Percentiles rank a stretch among this genome's conserved stretches.
Conservation (phyloP, 1,140 invertebrate species). For the Lepidurus apus region DNA sequence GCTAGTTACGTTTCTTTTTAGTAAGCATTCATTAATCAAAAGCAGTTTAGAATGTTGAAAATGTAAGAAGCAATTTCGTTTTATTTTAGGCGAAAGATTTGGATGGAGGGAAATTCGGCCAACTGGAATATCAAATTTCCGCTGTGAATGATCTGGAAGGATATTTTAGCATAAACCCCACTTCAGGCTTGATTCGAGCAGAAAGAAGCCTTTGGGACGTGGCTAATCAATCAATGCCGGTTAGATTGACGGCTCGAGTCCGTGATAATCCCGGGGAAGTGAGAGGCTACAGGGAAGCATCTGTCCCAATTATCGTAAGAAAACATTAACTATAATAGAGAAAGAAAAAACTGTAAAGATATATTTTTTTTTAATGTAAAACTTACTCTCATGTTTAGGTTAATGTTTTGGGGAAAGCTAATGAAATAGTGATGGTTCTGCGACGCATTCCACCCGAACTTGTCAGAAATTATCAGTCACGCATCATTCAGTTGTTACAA, state of each 20-base stretch:
- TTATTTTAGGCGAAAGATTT: conserved; percentile 63
- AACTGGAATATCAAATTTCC: conserved; percentile 63
- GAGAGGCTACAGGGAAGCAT: conserved; percentile 42
- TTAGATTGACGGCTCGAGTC: conserved; percentile 66
- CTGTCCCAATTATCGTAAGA: conserved; percentile 59
- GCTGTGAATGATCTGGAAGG: conserved; percentile 52
- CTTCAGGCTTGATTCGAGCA: conserved; percentile 52
- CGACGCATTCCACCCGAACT: conserved; percentile 64
- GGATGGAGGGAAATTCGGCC: conserved; percentile 72
- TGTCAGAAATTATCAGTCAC: conserved; percentile 58
- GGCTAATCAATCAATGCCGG: conserved; percentile 55
- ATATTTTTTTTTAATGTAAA: conserved; percentile 12
- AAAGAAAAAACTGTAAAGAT: too few relatives aligned
- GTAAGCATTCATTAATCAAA: too few relatives aligned
- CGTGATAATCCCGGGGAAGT: conserved; percentile 59
- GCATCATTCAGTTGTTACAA: conserved; percentile 63
- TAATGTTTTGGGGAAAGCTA: conserved; percentile 60
- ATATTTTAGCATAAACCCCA: conserved; percentile 66
- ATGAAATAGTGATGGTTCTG: conserved; percentile 72
- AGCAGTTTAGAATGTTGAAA: too few relatives aligned
- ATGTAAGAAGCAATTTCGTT: conserved; percentile 26
- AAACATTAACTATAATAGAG: not conserved
- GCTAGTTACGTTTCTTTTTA: too few relatives aligned
- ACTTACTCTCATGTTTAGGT: conserved; percentile 42
- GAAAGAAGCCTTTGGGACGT: conserved; percentile 24